Evolutionary conservation across 2,113 vertebrate species (phyloP).

Genomic region (Nyctereutes procyonoides): DNA sequence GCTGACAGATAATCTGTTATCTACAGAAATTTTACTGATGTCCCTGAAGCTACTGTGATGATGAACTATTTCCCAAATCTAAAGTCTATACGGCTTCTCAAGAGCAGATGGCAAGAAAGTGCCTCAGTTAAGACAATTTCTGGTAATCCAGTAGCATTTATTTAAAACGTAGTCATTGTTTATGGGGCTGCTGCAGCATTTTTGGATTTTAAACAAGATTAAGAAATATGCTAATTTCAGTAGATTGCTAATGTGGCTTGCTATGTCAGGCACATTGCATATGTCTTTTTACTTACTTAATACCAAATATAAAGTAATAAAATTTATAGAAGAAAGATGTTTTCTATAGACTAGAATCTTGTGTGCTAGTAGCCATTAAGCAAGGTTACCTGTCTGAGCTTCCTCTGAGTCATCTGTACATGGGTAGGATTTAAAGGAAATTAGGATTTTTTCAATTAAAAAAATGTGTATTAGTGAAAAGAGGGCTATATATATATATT

Average conservation of each 20-base stretch:
- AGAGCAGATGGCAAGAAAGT: constrained; percentile 69
- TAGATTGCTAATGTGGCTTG: neutral
- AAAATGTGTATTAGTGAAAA: neutral
- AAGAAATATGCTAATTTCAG: constrained; percentile 51
- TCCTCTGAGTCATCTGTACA: neutral
- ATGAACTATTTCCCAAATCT: constrained; percentile 69
- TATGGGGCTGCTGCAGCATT: neutral
- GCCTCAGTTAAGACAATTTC: constrained; percentile 8
- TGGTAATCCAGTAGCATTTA: neutral
- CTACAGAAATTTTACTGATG: constrained; percentile 68
- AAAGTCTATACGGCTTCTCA: constrained; percentile 67
- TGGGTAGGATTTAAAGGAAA: neutral
- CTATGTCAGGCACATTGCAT: neutral
- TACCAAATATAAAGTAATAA: constrained; percentile 10
- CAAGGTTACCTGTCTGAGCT: neutral
- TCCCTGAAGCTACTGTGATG: constrained; percentile 6
- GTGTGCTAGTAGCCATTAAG: neutral
- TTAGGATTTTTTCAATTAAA: neutral
- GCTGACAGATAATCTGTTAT: constrained; percentile 77
- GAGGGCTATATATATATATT: neutral
- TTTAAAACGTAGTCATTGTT: constrained; percentile 59
- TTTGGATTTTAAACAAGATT: constrained; percentile 47
- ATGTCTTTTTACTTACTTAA: neutral
- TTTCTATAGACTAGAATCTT: neutral
- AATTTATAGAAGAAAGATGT: neutral